phyloP scores from a whole-genome alignment of 2,888 invertebrate species.

The Trachelus troglodyta region DNA sequence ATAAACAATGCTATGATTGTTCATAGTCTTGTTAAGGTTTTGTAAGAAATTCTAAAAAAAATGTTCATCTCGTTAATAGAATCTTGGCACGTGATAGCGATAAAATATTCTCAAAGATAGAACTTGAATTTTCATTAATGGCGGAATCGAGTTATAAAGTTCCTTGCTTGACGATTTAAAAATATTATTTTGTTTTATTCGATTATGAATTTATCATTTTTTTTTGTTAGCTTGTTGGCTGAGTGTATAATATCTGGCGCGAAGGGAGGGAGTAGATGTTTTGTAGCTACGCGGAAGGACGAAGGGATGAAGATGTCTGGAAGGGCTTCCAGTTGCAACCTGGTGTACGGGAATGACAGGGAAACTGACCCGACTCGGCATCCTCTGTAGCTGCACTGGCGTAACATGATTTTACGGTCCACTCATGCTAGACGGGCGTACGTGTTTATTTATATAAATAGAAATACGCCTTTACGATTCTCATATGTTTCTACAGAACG shows the following conservation, averaged over 20 bases:
- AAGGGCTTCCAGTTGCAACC: slow-evolving; percentile 2
- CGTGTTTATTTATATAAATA: neutral
- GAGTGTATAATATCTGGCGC: neutral
- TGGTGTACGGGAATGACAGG: neutral
- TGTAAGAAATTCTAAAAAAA: neutral
- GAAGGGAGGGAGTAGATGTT: neutral
- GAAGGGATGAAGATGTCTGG: neutral
- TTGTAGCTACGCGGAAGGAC: neutral
- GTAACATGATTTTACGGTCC: slow-evolving; percentile 1
- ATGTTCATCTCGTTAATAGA: neutral
- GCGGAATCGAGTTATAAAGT: neutral
- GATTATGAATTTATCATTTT: neutral
- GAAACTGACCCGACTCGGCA: slow-evolving; percentile 2
- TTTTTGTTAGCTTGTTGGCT: neutral
- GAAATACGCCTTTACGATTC: neutral
- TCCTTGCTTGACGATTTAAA: neutral
- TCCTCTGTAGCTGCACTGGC: neutral
- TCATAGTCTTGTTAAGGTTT: neutral
- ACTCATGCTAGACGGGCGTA: neutral
- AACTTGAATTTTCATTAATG: neutral
- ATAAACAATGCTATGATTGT: neutral
- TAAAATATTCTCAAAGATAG: neutral
- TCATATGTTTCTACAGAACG: neutral
- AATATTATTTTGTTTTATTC: neutral
- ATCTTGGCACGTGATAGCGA: neutral